Percentiles rank a stretch among this genome's conserved stretches.
These are phyloP conservation scores for Clusia tigrina DNA, from an alignment of 2,888 invertebrate genomes.

Conservation along the genomic window DNA sequence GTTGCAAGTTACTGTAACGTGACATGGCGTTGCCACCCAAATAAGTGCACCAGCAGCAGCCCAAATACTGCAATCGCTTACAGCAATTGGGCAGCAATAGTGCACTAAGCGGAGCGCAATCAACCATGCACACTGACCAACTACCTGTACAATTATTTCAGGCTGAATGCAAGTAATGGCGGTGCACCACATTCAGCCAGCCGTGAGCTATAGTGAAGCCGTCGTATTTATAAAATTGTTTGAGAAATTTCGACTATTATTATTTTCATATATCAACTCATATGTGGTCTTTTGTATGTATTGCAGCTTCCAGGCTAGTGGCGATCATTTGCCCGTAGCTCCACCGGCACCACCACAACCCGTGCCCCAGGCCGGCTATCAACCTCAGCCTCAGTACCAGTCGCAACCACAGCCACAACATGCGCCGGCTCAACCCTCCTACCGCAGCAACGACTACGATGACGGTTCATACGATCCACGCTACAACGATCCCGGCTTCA, in stretches of 20 bases:
- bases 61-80: not conserved
- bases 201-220: too few relatives aligned
- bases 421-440: slow-evolving; percentile 65
- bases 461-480: slow-evolving; percentile 64
- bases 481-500: slow-evolving; percentile 62
- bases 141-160: too few relatives aligned
- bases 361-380: slow-evolving; percentile 68
- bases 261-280: not conserved
- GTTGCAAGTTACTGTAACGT: slow-evolving; percentile 4
- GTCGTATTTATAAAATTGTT: too few relatives aligned
- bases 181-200: too few relatives aligned
- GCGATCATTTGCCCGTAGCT: slow-evolving; percentile 80
- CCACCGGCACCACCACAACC: slow-evolving; percentile 67
- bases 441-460: slow-evolving; percentile 57
- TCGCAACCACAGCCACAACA: slow-evolving; percentile 60
- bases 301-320: slow-evolving; percentile 75
- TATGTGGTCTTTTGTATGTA: too few relatives aligned
- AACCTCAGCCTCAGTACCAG: slow-evolving; percentile 66
- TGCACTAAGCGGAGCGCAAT: not conserved
- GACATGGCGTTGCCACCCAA: slow-evolving; percentile 9
- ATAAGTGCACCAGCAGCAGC: not conserved
- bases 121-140: slow-evolving; percentile 23
- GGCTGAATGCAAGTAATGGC: too few relatives aligned
- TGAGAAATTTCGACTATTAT: too few relatives aligned
- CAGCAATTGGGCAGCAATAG: not conserved